phyloP scores from a whole-genome alignment of 2,888 invertebrate species.

The Aphodius sticticus region DNA sequence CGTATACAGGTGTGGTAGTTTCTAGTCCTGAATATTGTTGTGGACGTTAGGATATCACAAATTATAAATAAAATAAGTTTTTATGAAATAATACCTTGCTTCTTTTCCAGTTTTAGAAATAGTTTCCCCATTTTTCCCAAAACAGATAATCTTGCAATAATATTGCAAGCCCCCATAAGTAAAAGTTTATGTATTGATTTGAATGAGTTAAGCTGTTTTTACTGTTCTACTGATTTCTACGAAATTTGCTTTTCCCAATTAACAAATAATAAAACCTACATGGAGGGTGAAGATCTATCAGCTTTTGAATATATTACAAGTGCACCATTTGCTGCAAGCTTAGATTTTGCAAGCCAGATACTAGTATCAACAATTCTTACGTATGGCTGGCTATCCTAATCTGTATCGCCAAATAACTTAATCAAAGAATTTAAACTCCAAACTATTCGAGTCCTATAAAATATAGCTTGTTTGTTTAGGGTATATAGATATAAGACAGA shows the following conservation, averaged over 20 bases:
- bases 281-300: not conserved
- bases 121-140: no score
- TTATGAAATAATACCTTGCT: no score
- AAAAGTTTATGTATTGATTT: no score
- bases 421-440: not conserved
- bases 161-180: no score
- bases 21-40: no score
- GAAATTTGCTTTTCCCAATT: not conserved
- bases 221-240: not conserved
- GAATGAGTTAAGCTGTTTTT: no score
- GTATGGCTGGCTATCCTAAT: not conserved
- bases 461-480: not conserved
- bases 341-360: not conserved
- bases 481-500: not conserved
- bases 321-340: not conserved
- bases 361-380: not conserved
- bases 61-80: no score
- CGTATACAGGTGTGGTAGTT: no score
- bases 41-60: no score
- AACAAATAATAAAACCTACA: not conserved
- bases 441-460: not conserved
- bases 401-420: not conserved
- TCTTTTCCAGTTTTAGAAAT: no score
- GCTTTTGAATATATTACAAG: not conserved
- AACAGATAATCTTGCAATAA: no score